Evolutionary conservation across 2,113 vertebrate genomes (phyloP).

Genomic region (Gila orcuttii): DNA sequence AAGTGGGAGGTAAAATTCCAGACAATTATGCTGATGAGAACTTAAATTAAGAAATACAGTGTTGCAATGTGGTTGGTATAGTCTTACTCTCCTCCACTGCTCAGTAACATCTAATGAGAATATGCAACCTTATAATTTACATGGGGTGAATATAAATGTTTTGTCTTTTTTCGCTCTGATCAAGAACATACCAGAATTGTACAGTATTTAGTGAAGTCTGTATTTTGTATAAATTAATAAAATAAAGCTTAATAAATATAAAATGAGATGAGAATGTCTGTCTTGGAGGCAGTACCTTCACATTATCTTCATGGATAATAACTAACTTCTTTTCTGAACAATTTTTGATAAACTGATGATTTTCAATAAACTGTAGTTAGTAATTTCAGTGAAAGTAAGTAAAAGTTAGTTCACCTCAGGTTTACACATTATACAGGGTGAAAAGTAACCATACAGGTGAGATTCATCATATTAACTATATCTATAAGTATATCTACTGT

Average conservation of each 20-base stretch:
- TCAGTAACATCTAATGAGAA: background rate
- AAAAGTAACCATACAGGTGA: background rate
- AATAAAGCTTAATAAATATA: no score
- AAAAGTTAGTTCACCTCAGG: no score
- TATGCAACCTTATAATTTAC: background rate
- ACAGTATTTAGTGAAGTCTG: background rate
- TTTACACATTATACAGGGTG: background rate
- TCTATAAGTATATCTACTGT: background rate
- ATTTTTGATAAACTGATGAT: background rate
- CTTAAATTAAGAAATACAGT: background rate
- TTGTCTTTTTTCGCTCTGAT: no score
- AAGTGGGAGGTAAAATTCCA: background rate
- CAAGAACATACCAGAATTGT: background rate
- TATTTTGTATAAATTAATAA: background rate
- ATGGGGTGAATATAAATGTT: background rate
- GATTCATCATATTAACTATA: background rate
- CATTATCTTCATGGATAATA: background rate
- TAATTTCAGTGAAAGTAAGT: no score
- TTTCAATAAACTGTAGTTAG: background rate
- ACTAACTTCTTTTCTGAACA: background rate
- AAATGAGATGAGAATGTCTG: background rate
- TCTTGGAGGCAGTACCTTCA: background rate
- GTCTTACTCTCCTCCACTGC: background rate
- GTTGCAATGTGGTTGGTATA: background rate
- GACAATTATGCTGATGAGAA: background rate